Conservation (phyloP, 2,888 invertebrate genomes). For the Meandrusa payeni region DNA sequence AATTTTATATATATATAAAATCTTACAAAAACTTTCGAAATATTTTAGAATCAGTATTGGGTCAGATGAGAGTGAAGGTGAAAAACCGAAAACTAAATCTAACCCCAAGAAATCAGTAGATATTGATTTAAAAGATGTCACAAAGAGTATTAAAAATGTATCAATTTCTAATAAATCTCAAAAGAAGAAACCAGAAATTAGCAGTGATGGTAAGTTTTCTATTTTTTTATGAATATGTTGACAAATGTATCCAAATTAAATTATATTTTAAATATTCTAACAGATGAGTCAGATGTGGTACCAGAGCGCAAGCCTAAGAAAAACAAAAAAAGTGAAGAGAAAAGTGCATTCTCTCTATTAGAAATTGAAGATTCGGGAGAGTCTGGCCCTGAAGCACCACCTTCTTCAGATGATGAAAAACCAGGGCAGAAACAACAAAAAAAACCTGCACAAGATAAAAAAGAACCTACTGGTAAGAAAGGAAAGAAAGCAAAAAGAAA, state of each 20-base stretch:
- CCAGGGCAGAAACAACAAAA: constrained; percentile 56
- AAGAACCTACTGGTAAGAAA: constrained; percentile 82
- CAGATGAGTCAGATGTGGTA: constrained; percentile 70
- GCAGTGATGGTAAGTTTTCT: constrained; percentile 54
- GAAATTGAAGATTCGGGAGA: constrained; percentile 84
- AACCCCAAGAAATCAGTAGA: constrained; percentile 75
- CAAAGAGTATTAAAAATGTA: constrained; percentile 81
- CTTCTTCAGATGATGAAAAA: constrained; percentile 71
- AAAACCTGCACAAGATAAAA: constrained; percentile 61
- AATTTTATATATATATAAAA: no score
- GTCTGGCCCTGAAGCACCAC: constrained; percentile 60
- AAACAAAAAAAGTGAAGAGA: constrained; percentile 70
- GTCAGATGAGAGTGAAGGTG: constrained; percentile 73
- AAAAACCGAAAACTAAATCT: constrained; percentile 66
- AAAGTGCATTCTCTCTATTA: constrained; percentile 84
- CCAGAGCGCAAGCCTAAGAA: constrained; percentile 66
- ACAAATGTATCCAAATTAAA: constrained; percentile 16
- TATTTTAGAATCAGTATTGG: constrained; percentile 55
- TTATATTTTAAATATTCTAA: neutral
- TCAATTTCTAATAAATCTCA: constrained; percentile 77
- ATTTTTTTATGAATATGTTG: neutral
- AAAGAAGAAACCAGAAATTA: constrained; percentile 61
- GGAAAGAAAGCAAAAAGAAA: constrained; percentile 87
- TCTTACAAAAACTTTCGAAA: no score
- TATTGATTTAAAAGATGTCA: constrained; percentile 74